phyloP scores from a whole-genome alignment of 2,113 vertebrate genomes.

The Perognathus longimembris region DNA sequence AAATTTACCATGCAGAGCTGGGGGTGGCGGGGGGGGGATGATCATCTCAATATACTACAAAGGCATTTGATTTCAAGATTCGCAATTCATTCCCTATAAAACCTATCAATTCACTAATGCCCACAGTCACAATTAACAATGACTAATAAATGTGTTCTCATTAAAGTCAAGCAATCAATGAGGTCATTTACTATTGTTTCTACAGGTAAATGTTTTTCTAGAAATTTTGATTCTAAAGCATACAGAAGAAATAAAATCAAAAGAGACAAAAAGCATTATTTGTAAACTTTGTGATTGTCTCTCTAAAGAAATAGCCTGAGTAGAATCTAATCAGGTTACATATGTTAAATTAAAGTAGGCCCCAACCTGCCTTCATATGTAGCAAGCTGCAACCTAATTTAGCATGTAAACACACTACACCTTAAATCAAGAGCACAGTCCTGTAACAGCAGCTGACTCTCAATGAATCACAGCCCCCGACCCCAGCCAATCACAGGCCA shows the following conservation, averaged over 20 bases:
- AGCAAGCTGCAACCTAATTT: not conserved
- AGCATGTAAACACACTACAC: not conserved
- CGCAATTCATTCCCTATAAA: constrained; percentile 35
- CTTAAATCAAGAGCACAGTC: no score
- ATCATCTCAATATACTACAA: not conserved
- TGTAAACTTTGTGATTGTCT: not conserved
- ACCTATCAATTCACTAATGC: not conserved
- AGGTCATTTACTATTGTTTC: not conserved
- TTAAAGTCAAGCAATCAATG: not conserved
- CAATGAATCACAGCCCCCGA: not conserved
- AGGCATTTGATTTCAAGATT: not conserved
- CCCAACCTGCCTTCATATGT: not conserved
- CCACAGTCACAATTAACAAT: not conserved
- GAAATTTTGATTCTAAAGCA: no score
- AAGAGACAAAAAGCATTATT: no score
- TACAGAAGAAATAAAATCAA: no score
- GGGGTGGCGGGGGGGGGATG: not conserved
- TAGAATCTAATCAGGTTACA: not conserved
- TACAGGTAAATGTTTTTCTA: not conserved
- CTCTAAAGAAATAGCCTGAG: not conserved
- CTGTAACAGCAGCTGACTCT: not conserved
- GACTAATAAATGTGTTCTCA: not conserved
- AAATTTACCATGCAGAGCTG: not conserved
- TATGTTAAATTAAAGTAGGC: not conserved
- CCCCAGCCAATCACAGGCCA: no score